These are phyloP conservation scores for Onychomys leucogaster DNA, from an alignment of 2,797 vertebrate genomes.

Conservation along the genomic window DNA sequence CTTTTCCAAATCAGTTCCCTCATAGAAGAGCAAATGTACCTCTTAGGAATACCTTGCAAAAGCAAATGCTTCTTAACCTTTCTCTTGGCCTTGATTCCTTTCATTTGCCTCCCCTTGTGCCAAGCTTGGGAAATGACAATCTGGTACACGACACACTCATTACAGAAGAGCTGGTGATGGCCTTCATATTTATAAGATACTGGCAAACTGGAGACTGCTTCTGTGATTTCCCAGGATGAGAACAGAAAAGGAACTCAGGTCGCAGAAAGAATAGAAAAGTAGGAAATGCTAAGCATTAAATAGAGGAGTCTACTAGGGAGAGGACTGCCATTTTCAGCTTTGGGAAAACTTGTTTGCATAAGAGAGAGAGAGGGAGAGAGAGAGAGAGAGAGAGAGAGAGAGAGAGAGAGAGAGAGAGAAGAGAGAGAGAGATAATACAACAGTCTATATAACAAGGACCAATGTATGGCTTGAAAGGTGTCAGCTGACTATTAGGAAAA, in stretches of 20 bases:
- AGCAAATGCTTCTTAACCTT: conserved; percentile 17
- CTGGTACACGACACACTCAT: not conserved
- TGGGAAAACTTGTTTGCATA: not conserved
- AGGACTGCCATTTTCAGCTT: not conserved
- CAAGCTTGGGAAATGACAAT: not conserved
- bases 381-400: no score
- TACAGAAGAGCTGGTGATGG: not conserved
- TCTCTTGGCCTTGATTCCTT: not conserved
- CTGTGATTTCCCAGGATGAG: not conserved
- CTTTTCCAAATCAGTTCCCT: not conserved
- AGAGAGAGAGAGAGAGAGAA: no score
- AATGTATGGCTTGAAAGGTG: not conserved
- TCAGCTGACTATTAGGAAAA: not conserved
- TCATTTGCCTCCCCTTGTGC: not conserved
- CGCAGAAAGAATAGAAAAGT: not conserved
- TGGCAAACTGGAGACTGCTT: not conserved
- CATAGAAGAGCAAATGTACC: not conserved
- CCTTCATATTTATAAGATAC: not conserved
- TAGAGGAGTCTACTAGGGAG: not conserved
- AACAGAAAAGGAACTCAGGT: not conserved
- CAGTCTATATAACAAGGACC: not conserved
- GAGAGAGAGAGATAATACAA: not conserved
- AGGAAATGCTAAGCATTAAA: not conserved
- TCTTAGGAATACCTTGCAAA: not conserved
- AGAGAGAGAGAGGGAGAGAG: not conserved